Percentiles rank a stretch among this genome's conserved stretches.
phyloP scores from a whole-genome alignment of 2,888 invertebrate species.

The Heteromurus nitidus region DNA sequence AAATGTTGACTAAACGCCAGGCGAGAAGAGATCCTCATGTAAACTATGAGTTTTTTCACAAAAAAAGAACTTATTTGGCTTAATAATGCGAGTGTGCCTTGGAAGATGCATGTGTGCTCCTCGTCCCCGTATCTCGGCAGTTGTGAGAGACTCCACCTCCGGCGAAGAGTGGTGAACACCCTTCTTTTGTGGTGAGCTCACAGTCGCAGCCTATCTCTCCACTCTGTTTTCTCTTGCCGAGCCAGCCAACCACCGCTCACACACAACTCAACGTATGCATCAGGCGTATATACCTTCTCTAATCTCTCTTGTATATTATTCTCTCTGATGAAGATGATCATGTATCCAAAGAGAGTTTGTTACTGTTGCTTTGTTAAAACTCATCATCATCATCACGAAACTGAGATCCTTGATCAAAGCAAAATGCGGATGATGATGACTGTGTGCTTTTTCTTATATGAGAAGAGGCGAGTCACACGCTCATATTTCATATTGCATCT shows the following conservation, averaged over 20 bases:
- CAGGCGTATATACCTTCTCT: too few relatives aligned
- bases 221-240: conserved; percentile 50
- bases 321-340: too few relatives aligned
- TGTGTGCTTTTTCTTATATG: conserved; percentile 2
- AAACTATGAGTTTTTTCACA: too few relatives aligned
- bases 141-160: conserved; percentile 64
- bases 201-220: conserved; percentile 57
- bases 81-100: too few relatives aligned
- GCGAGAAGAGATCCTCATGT: too few relatives aligned
- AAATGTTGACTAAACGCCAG: too few relatives aligned
- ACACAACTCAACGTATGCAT: conserved; percentile 3
- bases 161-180: conserved; percentile 48
- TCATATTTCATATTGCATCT: conserved; percentile 63
- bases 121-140: neutral
- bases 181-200: conserved; percentile 65
- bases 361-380: conserved; percentile 7
- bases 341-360: conserved; percentile 7
- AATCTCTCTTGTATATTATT: too few relatives aligned
- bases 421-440: conserved; percentile 2
- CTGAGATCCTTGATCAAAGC: neutral
- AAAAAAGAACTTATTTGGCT: too few relatives aligned
- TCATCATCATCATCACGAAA: neutral
- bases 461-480: conserved; percentile 53
- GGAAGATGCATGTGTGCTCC: conserved; percentile 3
- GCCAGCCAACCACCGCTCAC: conserved; percentile 1